phyloP scores from a whole-genome alignment of 2,888 invertebrate species.

The Dicranocentrus wangi region DNA sequence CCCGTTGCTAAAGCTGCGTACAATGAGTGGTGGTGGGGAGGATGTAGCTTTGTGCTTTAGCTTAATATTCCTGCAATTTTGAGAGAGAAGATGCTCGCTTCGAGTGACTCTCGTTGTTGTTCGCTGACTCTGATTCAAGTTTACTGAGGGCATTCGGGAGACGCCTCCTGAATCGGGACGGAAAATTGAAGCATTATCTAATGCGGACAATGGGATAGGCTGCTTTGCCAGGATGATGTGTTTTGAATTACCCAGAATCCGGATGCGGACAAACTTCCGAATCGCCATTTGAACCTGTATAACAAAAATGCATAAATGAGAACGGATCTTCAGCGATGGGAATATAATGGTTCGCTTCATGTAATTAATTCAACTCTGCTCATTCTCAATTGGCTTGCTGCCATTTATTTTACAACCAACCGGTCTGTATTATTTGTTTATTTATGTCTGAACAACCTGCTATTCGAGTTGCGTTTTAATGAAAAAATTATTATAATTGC shows the following conservation, averaged over 20 bases:
- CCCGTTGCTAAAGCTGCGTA: conserved; percentile 44
- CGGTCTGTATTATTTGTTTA: too few relatives aligned
- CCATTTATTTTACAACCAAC: too few relatives aligned
- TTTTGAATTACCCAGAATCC: conserved; percentile 53
- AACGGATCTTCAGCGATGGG: too few relatives aligned
- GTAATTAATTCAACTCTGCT: too few relatives aligned
- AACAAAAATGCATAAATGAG: not conserved
- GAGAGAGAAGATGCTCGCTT: not conserved
- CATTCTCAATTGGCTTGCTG: too few relatives aligned
- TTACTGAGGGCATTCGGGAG: conserved; percentile 17
- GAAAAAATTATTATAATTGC: too few relatives aligned
- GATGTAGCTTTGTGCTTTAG: not conserved
- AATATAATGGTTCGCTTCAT: too few relatives aligned
- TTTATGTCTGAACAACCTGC: too few relatives aligned
- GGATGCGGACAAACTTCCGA: conserved; percentile 66
- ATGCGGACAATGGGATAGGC: conserved; percentile 38
- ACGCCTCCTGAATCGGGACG: conserved; percentile 9
- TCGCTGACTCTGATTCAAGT: conserved; percentile 13
- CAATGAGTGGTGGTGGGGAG: conserved; percentile 34
- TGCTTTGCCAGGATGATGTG: conserved; percentile 36
- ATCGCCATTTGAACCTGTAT: conserved; percentile 68
- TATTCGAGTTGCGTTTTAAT: too few relatives aligned
- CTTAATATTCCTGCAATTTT: not conserved
- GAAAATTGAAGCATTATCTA: conserved; percentile 43
- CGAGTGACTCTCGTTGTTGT: conserved; percentile 21